A percentile compares a stretch with the other conserved stretches of the same genome.
Conservation (phyloP, 2,797 vertebrate genomes). For the Falco naumanni region DNA sequence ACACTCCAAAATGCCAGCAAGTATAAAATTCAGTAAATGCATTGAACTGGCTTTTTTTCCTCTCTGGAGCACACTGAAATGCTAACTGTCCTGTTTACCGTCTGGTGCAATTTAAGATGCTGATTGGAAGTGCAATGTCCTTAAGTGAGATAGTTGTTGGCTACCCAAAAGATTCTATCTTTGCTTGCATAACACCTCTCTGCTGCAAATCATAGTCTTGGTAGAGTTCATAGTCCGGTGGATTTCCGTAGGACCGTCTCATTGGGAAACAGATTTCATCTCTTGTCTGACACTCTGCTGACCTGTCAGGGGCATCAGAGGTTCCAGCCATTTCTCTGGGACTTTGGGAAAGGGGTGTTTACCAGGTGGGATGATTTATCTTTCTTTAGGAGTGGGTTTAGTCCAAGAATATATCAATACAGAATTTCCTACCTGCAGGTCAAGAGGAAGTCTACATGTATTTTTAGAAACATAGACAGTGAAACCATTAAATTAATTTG, state of each 20-base stretch:
- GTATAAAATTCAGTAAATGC: not conserved
- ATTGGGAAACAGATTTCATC: not conserved
- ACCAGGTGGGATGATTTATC: not conserved
- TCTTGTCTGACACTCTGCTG: not conserved
- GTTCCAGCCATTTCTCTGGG: not conserved
- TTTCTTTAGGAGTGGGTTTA: not conserved
- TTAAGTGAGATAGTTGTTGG: not conserved
- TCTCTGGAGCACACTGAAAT: not conserved
- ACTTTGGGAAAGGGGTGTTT: not conserved
- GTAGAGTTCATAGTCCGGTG: not conserved
- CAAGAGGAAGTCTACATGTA: not conserved
- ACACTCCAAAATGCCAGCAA: not conserved
- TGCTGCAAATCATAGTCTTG: not conserved
- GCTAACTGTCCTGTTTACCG: not conserved
- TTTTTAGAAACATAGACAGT: conserved; percentile 27
- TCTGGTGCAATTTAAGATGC: not conserved
- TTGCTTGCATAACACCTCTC: not conserved
- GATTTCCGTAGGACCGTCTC: not conserved
- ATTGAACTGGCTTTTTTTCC: not conserved
- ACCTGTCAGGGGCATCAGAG: not conserved
- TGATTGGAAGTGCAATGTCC: not conserved
- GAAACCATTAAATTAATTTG: conserved; percentile 22
- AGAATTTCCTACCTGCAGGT: not conserved
- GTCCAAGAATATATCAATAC: not conserved
- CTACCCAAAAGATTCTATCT: not conserved